Base-by-base conservation (phyloP, 2,888 invertebrate genomes). In the Dryobotodes eremita region DNA sequence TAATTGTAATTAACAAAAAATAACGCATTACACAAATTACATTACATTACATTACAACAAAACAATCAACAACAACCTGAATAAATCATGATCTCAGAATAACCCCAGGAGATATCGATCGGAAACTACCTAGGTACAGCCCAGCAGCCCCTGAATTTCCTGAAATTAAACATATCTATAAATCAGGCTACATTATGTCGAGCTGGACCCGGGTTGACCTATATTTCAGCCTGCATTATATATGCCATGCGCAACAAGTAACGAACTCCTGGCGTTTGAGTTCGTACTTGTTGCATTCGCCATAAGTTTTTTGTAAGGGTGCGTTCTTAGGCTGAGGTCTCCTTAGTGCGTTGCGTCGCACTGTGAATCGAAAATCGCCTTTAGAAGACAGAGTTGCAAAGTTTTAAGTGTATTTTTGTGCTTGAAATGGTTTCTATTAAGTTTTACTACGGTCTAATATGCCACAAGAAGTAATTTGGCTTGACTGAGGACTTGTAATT, bases 211-310 rank as follows among this genome's bases (percentile, higher is more conserved):
- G 1, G n/a, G 0, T 10, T 78, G 42, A 55, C 69, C 77, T 70
- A 59, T 6, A 50, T 65, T 48, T 31, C 17, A 3, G 15, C 2
- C 15, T 71, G 46, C 71, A 77, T 15, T 48, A 53, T 20, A 46
- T 6, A 31, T 50, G 65, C 10, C 71, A 57, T 71, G 79, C 71
- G 83, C 81, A 81, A 81, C 83, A 83, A 81, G 83, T 81, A 66
- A 61, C 20, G 42, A 53, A 78, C 53, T 42, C 59, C 42, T 20
- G 59, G 59, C 6, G 31, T 26, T 77, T 64, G 11, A 50, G 55
- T 50, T 1, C 4, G 10, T 26, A 75, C 82, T 82, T 83, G 71
- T 83, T 83, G 78, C 71, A 20, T 71, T 23, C 1, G 11, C 23
- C 26, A 31, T 13, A n/a, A 42, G 17, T 23, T 36, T 66, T 57